Evolutionary conservation across 2,113 vertebrate genomes (phyloP).

Genomic region (Forbesichthys agassizii): DNA sequence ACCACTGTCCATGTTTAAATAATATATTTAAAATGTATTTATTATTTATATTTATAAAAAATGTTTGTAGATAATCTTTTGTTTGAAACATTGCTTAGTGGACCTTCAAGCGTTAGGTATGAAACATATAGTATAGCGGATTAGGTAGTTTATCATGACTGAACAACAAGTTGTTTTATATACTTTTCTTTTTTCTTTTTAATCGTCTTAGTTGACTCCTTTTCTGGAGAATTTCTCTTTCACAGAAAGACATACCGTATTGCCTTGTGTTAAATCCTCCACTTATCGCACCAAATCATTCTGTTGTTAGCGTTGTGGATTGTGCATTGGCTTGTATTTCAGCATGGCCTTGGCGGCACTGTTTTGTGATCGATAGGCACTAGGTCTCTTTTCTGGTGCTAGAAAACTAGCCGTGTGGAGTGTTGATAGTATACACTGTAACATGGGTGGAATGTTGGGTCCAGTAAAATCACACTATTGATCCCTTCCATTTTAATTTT

Average conservation of each 20-base stretch:
- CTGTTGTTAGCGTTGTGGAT: constrained; percentile 34
- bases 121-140: too few species aligned
- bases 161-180: too few species aligned
- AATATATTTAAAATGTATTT: too few species aligned
- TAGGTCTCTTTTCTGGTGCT: constrained; percentile 1
- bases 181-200: too few species aligned
- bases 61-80: too few species aligned
- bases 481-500: constrained; percentile 7
- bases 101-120: too few species aligned
- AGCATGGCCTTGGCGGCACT: constrained; percentile 27
- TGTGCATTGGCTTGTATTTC: constrained; percentile 33
- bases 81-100: too few species aligned
- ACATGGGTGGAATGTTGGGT: not conserved
- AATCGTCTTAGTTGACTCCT: not conserved
- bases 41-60: too few species aligned
- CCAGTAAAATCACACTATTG: constrained; percentile 10
- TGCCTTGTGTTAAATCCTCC: constrained; percentile 9
- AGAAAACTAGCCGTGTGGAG: not conserved
- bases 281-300: constrained; percentile 15
- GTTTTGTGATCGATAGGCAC: constrained; percentile 34
- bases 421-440: constrained; percentile 11
- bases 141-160: too few species aligned
- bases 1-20: too few species aligned
- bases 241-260: constrained; percentile 13
- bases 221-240: not conserved